These are phyloP conservation scores for Caprella mutica DNA, from an alignment of 2,888 invertebrate genomes.

Conservation along the genomic window DNA sequence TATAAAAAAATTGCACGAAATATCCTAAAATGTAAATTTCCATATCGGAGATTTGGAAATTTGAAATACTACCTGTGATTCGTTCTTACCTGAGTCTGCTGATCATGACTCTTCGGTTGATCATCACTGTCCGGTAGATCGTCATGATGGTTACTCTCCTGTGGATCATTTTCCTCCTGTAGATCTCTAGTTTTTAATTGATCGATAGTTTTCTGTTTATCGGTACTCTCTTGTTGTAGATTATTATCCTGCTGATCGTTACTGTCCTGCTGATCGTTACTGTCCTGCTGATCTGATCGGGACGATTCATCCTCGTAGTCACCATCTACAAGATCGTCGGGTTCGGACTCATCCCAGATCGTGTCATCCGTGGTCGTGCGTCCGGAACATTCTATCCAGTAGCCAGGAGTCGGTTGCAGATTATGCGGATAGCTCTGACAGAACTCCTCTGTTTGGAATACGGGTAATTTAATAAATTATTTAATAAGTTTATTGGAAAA, in stretches of 20 bases:
- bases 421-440: slow-evolving; percentile 87
- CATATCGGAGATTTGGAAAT: too few relatives aligned
- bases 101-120: too few relatives aligned
- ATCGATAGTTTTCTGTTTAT: not conserved
- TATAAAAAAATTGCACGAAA: too few relatives aligned
- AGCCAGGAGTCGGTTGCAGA: slow-evolving; percentile 79
- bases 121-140: too few relatives aligned
- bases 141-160: too few relatives aligned
- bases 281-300: slow-evolving; percentile 29
- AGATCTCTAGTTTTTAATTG: slow-evolving; percentile 61
- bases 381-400: slow-evolving; percentile 92
- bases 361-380: slow-evolving; percentile 68
- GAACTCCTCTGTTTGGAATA: slow-evolving; percentile 61
- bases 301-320: slow-evolving; percentile 33
- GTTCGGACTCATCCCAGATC: slow-evolving; percentile 70
- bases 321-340: slow-evolving; percentile 22
- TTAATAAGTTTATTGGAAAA: too few relatives aligned
- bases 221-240: too few relatives aligned
- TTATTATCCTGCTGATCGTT: slow-evolving; percentile 23
- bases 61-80: too few relatives aligned
- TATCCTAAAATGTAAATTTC: too few relatives aligned
- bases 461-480: too few relatives aligned
- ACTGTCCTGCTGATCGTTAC: slow-evolving; percentile 25
- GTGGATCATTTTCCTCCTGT: slow-evolving; percentile 38
- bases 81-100: too few relatives aligned